A percentile compares a stretch with the other conserved stretches of the same genome.
Conservation (phyloP, 1,140 invertebrate genomes). For the Neotoxoptera formosana region DNA sequence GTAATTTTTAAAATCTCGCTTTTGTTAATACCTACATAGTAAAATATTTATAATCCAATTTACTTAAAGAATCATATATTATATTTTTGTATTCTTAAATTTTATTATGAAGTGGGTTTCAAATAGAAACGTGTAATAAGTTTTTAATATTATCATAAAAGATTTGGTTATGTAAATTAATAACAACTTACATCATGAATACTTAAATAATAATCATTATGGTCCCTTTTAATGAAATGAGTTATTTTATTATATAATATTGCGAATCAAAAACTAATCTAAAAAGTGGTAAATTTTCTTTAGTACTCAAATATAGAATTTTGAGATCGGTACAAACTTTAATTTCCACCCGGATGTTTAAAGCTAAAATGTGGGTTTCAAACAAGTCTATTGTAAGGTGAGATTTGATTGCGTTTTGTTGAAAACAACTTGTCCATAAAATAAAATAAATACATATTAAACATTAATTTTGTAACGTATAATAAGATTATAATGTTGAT, state of each 20-base stretch:
- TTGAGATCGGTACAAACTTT: not conserved
- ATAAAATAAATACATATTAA: not conserved
- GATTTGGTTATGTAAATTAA: not conserved
- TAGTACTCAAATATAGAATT: not conserved
- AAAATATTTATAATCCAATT: not conserved
- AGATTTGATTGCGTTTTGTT: not conserved
- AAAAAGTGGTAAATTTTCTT: not conserved
- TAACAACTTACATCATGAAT: not conserved
- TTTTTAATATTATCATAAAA: conserved; percentile 6
- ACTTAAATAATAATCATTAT: not conserved
- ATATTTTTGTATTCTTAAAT: not conserved
- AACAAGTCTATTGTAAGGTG: not conserved
- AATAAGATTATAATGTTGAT: not conserved
- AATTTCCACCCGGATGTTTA: not conserved
- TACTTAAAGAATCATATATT: not conserved
- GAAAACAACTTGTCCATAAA: not conserved
- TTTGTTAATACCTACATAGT: not conserved
- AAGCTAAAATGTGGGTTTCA: not conserved
- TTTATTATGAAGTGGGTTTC: not conserved
- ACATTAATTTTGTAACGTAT: not conserved
- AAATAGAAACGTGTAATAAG: not conserved
- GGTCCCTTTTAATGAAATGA: not conserved
- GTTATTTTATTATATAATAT: not conserved
- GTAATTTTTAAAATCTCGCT: not conserved
- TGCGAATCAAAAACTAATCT: not conserved